A percentile compares a stretch with the other conserved stretches of the same genome.
phyloP scores from a whole-genome alignment of 2,888 invertebrate genomes.

The Timandra comae region DNA sequence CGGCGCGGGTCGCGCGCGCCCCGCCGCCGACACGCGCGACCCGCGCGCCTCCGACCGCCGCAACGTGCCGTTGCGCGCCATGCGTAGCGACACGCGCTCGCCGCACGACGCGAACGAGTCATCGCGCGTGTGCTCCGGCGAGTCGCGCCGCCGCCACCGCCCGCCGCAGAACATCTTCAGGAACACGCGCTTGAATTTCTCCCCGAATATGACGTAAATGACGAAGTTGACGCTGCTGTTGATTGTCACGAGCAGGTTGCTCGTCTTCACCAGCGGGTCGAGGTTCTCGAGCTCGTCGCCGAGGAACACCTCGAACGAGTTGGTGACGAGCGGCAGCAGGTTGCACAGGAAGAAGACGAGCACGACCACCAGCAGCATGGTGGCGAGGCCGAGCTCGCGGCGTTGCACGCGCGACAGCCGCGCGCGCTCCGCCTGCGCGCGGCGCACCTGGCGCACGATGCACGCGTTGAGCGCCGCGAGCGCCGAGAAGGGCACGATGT shows the following conservation, averaged over 20 bases:
- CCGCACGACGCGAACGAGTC: constrained; percentile 89
- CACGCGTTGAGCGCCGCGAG: constrained; percentile 93
- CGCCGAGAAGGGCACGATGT: constrained; percentile 92
- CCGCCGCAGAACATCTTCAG: constrained; percentile 85
- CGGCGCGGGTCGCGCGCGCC: constrained; percentile 35
- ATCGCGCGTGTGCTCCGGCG: constrained; percentile 82
- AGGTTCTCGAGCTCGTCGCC: constrained; percentile 57
- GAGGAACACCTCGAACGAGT: constrained; percentile 88
- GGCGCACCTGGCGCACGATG: constrained; percentile 92
- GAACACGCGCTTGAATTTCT: constrained; percentile 95
- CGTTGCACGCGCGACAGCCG: constrained; percentile 92
- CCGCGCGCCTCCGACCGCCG: constrained; percentile 42
- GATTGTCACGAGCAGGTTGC: constrained; percentile 95
- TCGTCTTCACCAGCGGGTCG: constrained; percentile 85
- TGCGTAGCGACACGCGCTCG: constrained; percentile 82
- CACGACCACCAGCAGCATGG: constrained; percentile 96
- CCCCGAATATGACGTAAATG: constrained; percentile 98
- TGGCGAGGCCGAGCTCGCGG: constrained; percentile 94
- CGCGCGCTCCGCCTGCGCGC: constrained; percentile 92
- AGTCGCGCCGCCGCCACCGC: constrained; percentile 75
- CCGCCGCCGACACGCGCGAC: constrained; percentile 24
- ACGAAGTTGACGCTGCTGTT: constrained; percentile 99
- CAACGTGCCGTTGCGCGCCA: constrained; percentile 64
- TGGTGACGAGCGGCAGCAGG: constrained; percentile 89
- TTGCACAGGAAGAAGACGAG: constrained; percentile 96